A percentile compares a stretch with the other conserved stretches of the same genome.
phyloP scores from a whole-genome alignment of 1,140 invertebrate genomes.

The Euwallacea fornicatus region DNA sequence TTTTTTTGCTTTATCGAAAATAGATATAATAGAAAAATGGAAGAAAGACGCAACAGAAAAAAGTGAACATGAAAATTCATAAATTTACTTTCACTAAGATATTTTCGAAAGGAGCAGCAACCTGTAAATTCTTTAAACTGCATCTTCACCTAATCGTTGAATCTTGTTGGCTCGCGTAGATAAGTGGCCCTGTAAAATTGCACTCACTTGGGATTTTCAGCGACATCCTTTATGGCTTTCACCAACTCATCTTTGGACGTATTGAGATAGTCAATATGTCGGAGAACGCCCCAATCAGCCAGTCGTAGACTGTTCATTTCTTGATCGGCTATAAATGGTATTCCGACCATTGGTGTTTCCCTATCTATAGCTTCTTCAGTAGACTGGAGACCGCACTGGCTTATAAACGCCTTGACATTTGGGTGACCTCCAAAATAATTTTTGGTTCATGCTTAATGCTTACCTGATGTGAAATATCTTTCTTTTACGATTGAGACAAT shows the following conservation, averaged over 20 bases:
- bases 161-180: background rate
- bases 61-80: too few relatives aligned
- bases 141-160: too few relatives aligned
- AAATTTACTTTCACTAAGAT: too few relatives aligned
- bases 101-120: too few relatives aligned
- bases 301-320: slow-evolving; percentile 45
- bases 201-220: slow-evolving; percentile 37
- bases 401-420: slow-evolving; percentile 54
- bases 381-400: slow-evolving; percentile 58
- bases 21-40: too few relatives aligned
- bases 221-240: slow-evolving; percentile 34
- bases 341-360: slow-evolving; percentile 57
- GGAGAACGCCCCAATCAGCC: slow-evolving; percentile 42
- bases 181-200: background rate
- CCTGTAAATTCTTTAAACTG: too few relatives aligned
- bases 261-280: slow-evolving; percentile 39
- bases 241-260: slow-evolving; percentile 38
- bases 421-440: slow-evolving; percentile 49
- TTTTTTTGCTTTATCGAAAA: too few relatives aligned
- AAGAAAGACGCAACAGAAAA: too few relatives aligned
- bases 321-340: slow-evolving; percentile 54
- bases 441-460: background rate
- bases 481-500: background rate
- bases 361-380: slow-evolving; percentile 56
- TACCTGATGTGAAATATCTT: background rate